These are phyloP conservation scores for Hippocampus kuda DNA, from an alignment of 2,797 vertebrate genomes.

Conservation along the genomic window DNA sequence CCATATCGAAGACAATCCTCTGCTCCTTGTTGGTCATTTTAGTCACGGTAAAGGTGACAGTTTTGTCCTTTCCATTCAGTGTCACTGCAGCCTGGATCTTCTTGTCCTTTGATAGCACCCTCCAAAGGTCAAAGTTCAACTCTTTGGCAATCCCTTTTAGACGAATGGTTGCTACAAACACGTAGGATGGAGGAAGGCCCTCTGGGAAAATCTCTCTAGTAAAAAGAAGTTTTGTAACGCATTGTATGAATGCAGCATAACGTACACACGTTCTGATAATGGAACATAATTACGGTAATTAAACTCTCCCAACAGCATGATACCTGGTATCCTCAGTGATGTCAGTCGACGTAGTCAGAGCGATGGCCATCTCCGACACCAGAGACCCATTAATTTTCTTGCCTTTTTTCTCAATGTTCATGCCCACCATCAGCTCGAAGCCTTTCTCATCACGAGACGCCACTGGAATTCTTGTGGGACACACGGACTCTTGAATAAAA, in stretches of 20 bases:
- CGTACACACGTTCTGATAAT: fast-evolving
- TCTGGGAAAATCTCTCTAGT: slow-evolving; percentile 74
- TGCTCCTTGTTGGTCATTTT: slow-evolving; percentile 48
- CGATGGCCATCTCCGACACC: slow-evolving; percentile 59
- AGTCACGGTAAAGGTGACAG: slow-evolving; percentile 64
- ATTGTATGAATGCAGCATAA: background rate
- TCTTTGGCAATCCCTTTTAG: slow-evolving; percentile 48
- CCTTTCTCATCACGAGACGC: slow-evolving; percentile 75
- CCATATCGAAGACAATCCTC: slow-evolving; percentile 45
- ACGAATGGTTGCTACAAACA: slow-evolving; percentile 72
- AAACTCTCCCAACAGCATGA: background rate
- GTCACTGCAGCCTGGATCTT: slow-evolving; percentile 66
- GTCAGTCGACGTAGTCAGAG: slow-evolving; percentile 51
- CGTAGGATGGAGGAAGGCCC: slow-evolving; percentile 74
- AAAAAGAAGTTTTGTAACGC: background rate
- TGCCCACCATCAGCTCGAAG: slow-evolving; percentile 71
- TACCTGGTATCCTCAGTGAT: slow-evolving; percentile 72
- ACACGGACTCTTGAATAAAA: slow-evolving; percentile 67
- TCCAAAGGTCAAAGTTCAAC: slow-evolving; percentile 68
- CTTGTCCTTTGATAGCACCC: slow-evolving; percentile 64
- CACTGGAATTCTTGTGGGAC: slow-evolving; percentile 73
- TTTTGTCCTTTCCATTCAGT: slow-evolving; percentile 54
- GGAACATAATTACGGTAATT: background rate
- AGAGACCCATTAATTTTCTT: slow-evolving; percentile 65
- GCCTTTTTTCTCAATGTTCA: slow-evolving; percentile 69